phyloP scores from a whole-genome alignment of 2,888 invertebrate genomes.

The Neocrepidodera transversa region DNA sequence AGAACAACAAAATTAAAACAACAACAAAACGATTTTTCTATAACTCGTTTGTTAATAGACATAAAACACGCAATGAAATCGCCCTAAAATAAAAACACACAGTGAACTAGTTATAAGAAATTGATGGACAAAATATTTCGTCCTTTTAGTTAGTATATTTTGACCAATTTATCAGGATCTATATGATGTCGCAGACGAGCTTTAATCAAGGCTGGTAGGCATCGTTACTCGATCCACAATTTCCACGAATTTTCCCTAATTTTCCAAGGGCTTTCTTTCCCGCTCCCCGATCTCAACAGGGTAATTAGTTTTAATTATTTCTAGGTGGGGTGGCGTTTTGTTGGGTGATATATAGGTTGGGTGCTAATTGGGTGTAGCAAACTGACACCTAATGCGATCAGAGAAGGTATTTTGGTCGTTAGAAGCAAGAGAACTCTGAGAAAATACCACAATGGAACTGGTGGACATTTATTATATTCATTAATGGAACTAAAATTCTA shows the following conservation, averaged over 20 bases:
- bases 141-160: neutral
- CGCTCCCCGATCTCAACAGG: slow-evolving; percentile 47
- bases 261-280: slow-evolving; percentile 39
- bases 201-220: slow-evolving; percentile 16
- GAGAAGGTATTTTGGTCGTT: slow-evolving; percentile 19
- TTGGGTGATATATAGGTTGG: slow-evolving; percentile 49
- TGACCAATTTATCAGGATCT: slow-evolving; percentile 19
- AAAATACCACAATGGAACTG: neutral
- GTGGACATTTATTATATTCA: neutral
- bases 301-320: slow-evolving; percentile 55
- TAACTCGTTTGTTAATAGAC: neutral
- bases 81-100: neutral
- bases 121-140: neutral
- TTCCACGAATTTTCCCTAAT: slow-evolving; percentile 44
- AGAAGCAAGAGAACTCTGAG: neutral
- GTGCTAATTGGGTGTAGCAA: slow-evolving; percentile 48
- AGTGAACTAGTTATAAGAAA: neutral
- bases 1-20: slow-evolving; percentile 15
- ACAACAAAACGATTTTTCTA: slow-evolving; percentile 8
- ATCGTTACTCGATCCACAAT: slow-evolving; percentile 26
- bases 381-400: slow-evolving; percentile 38
- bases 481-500: neutral
- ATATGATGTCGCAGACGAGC: slow-evolving; percentile 21
- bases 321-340: slow-evolving; percentile 43
- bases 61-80: neutral